Conservation (phyloP, 2,113 vertebrate genomes). For the Forbesichthys papilliferus region DNA sequence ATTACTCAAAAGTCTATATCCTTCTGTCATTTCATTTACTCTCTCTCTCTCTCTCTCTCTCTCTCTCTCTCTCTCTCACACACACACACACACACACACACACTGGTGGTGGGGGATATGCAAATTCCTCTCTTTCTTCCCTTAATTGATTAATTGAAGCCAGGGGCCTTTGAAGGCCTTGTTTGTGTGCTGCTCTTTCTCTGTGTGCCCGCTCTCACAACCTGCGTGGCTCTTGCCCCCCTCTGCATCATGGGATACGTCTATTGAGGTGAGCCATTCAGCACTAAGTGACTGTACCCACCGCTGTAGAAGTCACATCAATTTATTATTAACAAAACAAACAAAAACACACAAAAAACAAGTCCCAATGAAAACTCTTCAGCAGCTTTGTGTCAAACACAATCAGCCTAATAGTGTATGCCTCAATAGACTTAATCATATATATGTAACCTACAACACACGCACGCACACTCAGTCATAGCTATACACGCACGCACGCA, state of each 20-base stretch:
- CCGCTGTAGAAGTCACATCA: background rate
- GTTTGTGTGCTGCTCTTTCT: conserved; percentile 62
- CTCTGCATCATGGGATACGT: conserved; percentile 31
- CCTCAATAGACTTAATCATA: background rate
- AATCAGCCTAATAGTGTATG: too few species aligned
- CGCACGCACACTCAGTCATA: background rate
- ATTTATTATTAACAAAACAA: background rate
- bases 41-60: conserved; percentile 1
- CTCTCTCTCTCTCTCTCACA: conserved; percentile 18
- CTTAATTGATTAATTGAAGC: conserved; percentile 82
- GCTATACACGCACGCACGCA: conserved; percentile 1
- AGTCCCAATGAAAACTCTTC: background rate
- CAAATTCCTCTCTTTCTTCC: conserved; percentile 77
- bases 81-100: conserved; percentile 38
- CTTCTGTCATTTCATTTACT: too few species aligned
- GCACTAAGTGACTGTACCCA: conserved; percentile 27
- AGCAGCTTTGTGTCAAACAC: background rate
- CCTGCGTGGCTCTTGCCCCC: conserved; percentile 46
- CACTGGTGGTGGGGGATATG: conserved; percentile 58
- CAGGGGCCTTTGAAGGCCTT: conserved; percentile 70
- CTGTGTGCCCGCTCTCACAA: conserved; percentile 44
- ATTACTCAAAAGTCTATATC: too few species aligned
- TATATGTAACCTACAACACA: background rate
- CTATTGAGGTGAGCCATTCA: conserved; percentile 31
- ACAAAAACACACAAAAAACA: background rate